Base-by-base conservation (phyloP, 2,113 vertebrate genomes). In the Ictalurus punctatus region DNA sequence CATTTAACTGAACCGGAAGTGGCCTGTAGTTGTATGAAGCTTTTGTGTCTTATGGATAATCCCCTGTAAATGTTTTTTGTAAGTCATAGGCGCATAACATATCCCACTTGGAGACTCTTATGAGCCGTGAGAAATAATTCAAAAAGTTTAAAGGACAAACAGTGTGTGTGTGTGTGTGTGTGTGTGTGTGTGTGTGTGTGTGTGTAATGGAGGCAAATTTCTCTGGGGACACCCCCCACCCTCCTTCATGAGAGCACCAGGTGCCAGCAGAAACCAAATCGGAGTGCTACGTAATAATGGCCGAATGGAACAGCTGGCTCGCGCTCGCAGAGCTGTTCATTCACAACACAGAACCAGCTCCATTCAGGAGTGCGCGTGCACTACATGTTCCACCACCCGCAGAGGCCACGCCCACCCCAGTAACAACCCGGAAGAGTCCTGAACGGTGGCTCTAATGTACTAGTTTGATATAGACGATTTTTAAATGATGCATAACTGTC, bases 261-360 rank as follows among this genome's bases (percentile, higher is more conserved):
- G 90, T 92, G 90, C 92, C 81, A 71, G 80, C 59, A 83, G 87
- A 91, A 92, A 92, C 52, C 76, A 90, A 92, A 92, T 92, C 84
- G 90, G 48, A 90, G 69, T 59, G 78, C 83, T 78, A 85, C 48
- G 90, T 92, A 90, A 91, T 92, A 89, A 92, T 63, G 82, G 84
- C 65, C 81, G 34, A 65, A 71, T 85, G 76, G 89, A 91, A 89
- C 91, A 92, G 91, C 91, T 92, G 91, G 86, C 88, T 90, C 87
- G 71, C 83, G 87, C 80, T 59, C 61, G 21, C 58, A 82, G 85
- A 78, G 56, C 88, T 87, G 73, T 40, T 91, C 86, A 86, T 86
- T 86, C 87, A 84, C 71, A 85, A 87, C 65, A 83, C 86, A 88
- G 89, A 90, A 83, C 83, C 81, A 81, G 84, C 69, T 76, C 81